Percentiles rank a stretch among this genome's conserved stretches.
These are phyloP conservation scores for Colinus virginianus DNA, from an alignment of 2,113 vertebrate genomes.

Conservation along the genomic window DNA sequence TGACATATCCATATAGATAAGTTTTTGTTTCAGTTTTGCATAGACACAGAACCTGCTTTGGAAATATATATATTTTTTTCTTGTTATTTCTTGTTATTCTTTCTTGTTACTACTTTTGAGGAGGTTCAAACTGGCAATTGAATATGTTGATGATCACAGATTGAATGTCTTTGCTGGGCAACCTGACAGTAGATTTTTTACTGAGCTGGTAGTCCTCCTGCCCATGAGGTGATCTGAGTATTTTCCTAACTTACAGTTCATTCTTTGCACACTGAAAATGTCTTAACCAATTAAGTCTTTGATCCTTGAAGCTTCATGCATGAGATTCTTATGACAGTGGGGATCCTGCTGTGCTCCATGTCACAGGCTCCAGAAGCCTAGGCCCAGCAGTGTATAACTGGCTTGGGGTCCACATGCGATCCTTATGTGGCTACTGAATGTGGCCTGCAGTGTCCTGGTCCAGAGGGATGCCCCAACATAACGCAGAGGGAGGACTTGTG, in stretches of 20 bases:
- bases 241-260: background rate
- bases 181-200: background rate
- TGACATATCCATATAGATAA: no score
- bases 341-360: accelerated
- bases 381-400: background rate
- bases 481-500: background rate
- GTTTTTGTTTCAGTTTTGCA: background rate
- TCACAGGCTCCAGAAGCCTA: accelerated
- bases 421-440: background rate
- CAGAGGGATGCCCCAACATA: background rate
- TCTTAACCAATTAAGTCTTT: accelerated
- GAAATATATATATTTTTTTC: background rate
- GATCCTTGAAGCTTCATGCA: accelerated
- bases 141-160: background rate
- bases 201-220: background rate
- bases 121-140: background rate
- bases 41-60: background rate
- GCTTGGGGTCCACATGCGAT: background rate
- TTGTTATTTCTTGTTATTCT: no score
- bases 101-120: background rate
- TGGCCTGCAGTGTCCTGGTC: background rate
- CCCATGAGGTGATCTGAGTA: background rate
- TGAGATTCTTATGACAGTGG: background rate
- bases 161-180: background rate
- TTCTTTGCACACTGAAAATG: background rate